Evolutionary conservation across 2,113 vertebrate genomes (phyloP), one percentile per base, ranked within the genome.

Genomic region (Tragulus kanchil): DNA sequence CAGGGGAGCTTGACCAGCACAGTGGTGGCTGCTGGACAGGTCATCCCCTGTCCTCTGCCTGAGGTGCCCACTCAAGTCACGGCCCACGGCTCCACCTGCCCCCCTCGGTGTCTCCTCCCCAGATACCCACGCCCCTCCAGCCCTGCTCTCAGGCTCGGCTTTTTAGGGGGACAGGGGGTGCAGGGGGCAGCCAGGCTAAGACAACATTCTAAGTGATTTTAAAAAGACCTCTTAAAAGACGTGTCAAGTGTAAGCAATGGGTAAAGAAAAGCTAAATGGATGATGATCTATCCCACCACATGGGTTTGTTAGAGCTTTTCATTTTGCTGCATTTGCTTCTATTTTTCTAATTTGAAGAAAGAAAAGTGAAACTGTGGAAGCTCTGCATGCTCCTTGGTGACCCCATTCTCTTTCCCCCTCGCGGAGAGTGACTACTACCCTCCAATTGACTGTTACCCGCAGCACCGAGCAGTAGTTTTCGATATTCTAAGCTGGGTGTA

Each of bases 291-390:
- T 67, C 11, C 58, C 31, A 19, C 65, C 28, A 21, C 19, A n/a
- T 16, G 45, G 9, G 12, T 65, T 36, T 87, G 77, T 62, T 52
- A 54, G 1, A 21, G 73, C 58, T 89, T 69, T 85, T 58, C 21
- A 31, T 67, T 94, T 81, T 31, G 4, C 26, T 77, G 8, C 79
- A 13, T 88, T 91, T 93, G 26, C 62, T 42, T 50, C 36, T 78
- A 8, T 28, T 42, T 50, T 71, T 64, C 61, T 67, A 77, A 86
- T 31, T 94, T 62, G 85, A 95, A 89, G 62, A n/a, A n/a, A 92
- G 42, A 85, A 78, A 56, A 77, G 62, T 82, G 56, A 50, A 42
- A 19, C 14, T 77, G 12, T 42, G 42, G 42, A 77, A 77, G 4
- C 61, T 88, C 28, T 13, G 2, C 23, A 0, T 88, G 3, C 45